Conservation (phyloP, 1,140 invertebrate genomes). For the Rhizoglyphus robini region DNA sequence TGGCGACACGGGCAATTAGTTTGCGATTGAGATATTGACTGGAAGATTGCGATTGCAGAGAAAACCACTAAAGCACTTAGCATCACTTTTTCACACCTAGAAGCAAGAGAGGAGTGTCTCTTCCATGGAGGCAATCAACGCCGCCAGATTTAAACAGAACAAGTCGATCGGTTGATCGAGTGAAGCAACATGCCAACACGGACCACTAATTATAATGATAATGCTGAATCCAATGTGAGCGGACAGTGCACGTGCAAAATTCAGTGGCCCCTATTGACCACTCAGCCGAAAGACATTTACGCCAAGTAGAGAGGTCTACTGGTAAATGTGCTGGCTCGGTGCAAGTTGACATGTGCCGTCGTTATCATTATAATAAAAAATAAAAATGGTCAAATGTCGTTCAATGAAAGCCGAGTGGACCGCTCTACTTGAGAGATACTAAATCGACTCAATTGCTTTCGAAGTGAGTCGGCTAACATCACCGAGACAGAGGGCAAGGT, state of each 20-base stretch:
- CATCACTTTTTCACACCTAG: slow-evolving; percentile 4
- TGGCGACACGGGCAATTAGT: slow-evolving; percentile 2
- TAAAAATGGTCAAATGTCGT: not conserved
- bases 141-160: too few relatives aligned
- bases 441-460: not conserved
- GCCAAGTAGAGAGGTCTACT: not conserved
- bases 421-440: not conserved
- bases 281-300: too few relatives aligned
- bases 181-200: not conserved
- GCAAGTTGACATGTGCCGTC: not conserved
- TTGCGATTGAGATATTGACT: not conserved
- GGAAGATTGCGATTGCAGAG: too few relatives aligned
- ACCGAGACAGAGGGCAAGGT: too few relatives aligned
- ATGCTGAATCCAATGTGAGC: too few relatives aligned
- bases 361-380: not conserved
- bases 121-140: too few relatives aligned
- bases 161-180: too few relatives aligned
- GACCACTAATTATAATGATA: not conserved
- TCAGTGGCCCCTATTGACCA: too few relatives aligned
- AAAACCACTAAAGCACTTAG: too few relatives aligned
- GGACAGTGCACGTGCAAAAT: too few relatives aligned
- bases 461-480: too few relatives aligned
- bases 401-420: not conserved
- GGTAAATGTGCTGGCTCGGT: not conserved
- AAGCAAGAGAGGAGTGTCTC: not conserved